phyloP scores from a whole-genome alignment of 2,797 vertebrate species.

The Eulemur rubriventer region DNA sequence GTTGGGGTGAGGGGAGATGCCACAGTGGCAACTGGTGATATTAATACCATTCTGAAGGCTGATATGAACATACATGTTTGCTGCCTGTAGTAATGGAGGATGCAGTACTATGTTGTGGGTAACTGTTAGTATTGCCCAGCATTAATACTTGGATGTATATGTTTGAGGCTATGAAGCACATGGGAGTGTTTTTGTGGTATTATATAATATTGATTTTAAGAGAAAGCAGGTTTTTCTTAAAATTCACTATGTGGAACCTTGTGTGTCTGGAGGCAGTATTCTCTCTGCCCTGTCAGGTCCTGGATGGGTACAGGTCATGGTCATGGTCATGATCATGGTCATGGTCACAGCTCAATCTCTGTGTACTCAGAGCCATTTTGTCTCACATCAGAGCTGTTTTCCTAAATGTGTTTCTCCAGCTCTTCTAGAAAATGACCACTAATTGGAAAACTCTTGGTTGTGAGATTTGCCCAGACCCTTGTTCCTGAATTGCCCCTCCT shows the following conservation, averaged over 20 bases:
- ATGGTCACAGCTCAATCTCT: neutral
- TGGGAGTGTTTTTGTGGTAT: neutral
- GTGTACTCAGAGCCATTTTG: neutral
- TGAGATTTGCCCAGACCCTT: neutral
- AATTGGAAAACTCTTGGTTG: neutral
- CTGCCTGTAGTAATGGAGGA: neutral
- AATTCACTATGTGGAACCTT: neutral
- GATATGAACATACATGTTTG: neutral
- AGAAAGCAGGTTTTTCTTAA: neutral
- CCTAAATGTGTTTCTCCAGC: neutral
- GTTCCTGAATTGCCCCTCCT: neutral
- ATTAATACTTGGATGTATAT: neutral
- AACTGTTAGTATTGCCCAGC: neutral
- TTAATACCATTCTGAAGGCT: neutral
- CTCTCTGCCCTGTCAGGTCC: neutral
- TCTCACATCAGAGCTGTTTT: neutral
- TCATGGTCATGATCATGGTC: neutral
- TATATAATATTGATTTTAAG: neutral
- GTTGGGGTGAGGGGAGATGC: neutral
- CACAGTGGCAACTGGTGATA: neutral
- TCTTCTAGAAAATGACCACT: neutral
- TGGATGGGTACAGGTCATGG: neutral
- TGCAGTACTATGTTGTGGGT: neutral
- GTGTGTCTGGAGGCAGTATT: neutral
- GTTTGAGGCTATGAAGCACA: neutral